phyloP scores from a whole-genome alignment of 2,113 vertebrate genomes.

The Mormyrus iriodes region DNA sequence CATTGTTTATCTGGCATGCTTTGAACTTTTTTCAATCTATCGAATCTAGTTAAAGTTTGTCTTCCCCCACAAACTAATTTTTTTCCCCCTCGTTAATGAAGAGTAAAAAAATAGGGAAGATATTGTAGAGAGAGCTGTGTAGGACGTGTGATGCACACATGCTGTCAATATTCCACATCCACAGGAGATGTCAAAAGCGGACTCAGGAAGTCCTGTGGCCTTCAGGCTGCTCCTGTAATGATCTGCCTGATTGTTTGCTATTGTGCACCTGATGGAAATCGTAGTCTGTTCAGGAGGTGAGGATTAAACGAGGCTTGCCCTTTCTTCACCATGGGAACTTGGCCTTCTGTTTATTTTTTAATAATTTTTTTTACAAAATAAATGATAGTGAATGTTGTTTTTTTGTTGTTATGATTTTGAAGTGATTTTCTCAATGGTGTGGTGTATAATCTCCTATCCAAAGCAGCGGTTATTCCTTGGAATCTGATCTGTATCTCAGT shows the following conservation, averaged over 20 bases:
- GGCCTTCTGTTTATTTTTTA: not conserved
- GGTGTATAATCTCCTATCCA: not conserved
- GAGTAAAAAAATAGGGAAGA: not conserved
- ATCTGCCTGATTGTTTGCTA: not conserved
- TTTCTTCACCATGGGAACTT: not conserved
- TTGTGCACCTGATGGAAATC: not conserved
- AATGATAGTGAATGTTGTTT: not conserved
- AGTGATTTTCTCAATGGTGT: not conserved
- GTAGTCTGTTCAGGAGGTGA: not conserved
- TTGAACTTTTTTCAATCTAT: not conserved
- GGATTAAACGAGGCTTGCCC: not conserved
- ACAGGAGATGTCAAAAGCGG: not conserved
- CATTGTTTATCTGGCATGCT: not conserved
- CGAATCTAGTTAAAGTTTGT: not conserved
- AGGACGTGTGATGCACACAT: not conserved
- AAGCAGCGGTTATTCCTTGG: not conserved
- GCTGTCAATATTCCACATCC: not conserved
- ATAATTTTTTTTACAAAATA: not conserved
- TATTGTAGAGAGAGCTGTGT: not conserved
- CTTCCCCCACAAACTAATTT: not conserved
- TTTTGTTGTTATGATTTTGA: not conserved
- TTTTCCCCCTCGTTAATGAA: not conserved
- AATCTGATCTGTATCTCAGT: not conserved
- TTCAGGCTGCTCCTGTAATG: not conserved
- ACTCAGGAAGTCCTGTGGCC: not conserved